Percentiles rank a stretch among this genome's conserved stretches.
phyloP scores from a whole-genome alignment of 2,797 vertebrate species.

The Amphiprion clarkii region DNA sequence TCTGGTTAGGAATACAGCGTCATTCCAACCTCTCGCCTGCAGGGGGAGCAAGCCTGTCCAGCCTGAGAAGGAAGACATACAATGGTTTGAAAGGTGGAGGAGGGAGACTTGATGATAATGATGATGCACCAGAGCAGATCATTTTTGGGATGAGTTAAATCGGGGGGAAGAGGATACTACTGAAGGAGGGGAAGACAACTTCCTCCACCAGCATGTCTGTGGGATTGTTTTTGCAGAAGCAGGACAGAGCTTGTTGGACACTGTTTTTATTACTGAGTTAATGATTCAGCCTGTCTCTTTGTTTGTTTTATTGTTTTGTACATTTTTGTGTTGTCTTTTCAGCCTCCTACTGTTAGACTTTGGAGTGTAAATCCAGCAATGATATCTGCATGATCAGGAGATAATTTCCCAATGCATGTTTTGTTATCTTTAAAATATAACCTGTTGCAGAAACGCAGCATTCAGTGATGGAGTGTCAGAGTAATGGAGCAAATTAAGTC shows the following conservation, averaged over 20 bases:
- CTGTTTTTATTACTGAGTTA: conserved; percentile 65
- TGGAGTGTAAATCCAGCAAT: conserved; percentile 43
- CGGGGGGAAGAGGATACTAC: conserved; percentile 27
- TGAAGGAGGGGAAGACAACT: conserved; percentile 40
- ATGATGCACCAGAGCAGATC: conserved; percentile 63
- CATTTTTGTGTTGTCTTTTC: conserved; percentile 67
- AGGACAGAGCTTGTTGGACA: conserved; percentile 78
- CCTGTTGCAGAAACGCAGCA: conserved; percentile 42
- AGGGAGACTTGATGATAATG: conserved; percentile 50
- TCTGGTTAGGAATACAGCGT: conserved; percentile 83
- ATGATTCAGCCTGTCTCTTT: conserved; percentile 54
- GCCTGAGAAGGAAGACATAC: conserved; percentile 71
- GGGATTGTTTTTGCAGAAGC: conserved; percentile 64
- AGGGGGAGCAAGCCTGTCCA: conserved; percentile 82
- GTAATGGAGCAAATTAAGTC: conserved; percentile 15
- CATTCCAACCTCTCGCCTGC: conserved; percentile 83
- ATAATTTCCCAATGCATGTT: conserved; percentile 53
- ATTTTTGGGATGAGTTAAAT: conserved; percentile 64
- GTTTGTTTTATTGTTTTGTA: conserved; percentile 67
- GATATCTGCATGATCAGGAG: conserved; percentile 68
- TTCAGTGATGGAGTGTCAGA: conserved; percentile 22
- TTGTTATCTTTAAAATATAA: conserved; percentile 44
- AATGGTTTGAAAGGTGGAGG: conserved; percentile 28
- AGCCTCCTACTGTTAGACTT: conserved; percentile 46
- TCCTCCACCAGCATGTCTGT: conserved; percentile 60